Evolutionary conservation across 2,888 invertebrate genomes (phyloP), one percentile per base, ranked within the genome.

Genomic region (Trypoxylon attenuatum): DNA sequence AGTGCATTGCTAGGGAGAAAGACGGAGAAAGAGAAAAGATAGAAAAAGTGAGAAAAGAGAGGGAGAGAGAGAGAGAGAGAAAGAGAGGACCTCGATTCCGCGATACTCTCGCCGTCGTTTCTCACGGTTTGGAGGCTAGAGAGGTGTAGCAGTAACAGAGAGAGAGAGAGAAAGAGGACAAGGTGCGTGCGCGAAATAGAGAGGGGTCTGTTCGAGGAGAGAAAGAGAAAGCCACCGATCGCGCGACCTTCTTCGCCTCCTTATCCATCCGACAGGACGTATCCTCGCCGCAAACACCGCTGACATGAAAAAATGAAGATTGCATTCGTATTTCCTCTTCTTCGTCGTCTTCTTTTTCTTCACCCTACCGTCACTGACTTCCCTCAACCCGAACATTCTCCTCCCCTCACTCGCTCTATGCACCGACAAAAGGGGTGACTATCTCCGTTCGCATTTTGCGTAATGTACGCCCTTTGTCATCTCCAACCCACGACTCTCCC

Each of bases 51-150:
- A 27, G n/a, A n/a, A n/a, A n/a, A n/a, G n/a, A n/a, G n/a, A n/a
- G n/a, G n/a, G n/a, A n/a, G n/a, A n/a, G n/a, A 8, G 19, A 22
- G 19, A 22, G 13, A 18, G 47, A 8, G 5, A 25, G 29, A 29
- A 16, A 25, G 29, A 47, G 19, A 19, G 5, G n/a, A 0, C 19
- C 47, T 55, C 43, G 16, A 43, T 43, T 15, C 16, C 16, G 47
- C 46, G 39, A 46, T 59, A 67, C 59, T 62, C 59, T 62, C 67
- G 61, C 49, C 39, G 54, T 53, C 53, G 53, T 65, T 69, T 71
- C 69, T 69, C 65, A 71, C 69, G 61, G 53, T 69, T 69, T 54
- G 50, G 33, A 60, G 63, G 56, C 56, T 63, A 49, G n/a, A 50
- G 33, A 53, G 27, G 4, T 16, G 23, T 8, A n/a, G n/a, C n/a